Evolutionary conservation across 2,888 invertebrate genomes (phyloP).

Genomic region (Eurois occulta): DNA sequence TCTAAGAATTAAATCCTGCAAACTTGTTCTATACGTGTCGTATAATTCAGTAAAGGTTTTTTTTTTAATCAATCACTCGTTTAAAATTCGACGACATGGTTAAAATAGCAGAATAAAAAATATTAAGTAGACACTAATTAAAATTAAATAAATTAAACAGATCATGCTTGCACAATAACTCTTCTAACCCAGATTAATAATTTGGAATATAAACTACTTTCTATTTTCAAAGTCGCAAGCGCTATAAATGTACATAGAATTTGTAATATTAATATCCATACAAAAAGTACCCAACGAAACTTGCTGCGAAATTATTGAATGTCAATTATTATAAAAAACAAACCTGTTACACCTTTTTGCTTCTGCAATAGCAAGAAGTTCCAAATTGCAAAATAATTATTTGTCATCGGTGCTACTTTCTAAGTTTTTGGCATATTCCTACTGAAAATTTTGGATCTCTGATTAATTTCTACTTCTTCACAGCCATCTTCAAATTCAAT

Average conservation of each 20-base stretch:
- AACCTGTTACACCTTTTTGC: background rate
- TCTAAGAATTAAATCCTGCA: background rate
- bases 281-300: background rate
- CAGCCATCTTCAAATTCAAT: background rate
- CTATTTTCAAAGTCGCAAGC: slow-evolving; percentile 62
- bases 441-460: background rate
- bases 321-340: background rate
- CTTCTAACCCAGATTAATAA: slow-evolving; percentile 60
- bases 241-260: slow-evolving; percentile 12
- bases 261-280: slow-evolving; percentile 8
- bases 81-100: slow-evolving; percentile 25
- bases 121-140: slow-evolving; percentile 37
- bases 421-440: too few species aligned
- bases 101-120: slow-evolving; percentile 7
- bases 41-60: background rate
- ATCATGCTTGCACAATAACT: slow-evolving; percentile 55
- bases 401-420: background rate
- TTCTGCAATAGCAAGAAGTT: background rate
- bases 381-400: background rate
- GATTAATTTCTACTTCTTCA: background rate
- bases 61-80: background rate
- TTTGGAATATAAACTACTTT: slow-evolving; percentile 63
- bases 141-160: too few species aligned
- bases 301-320: background rate
- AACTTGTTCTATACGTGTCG: background rate